Evolutionary conservation across 1,140 invertebrate species (phyloP), one percentile per base, ranked within the genome.

Genomic region (Sinonovacula constricta): DNA sequence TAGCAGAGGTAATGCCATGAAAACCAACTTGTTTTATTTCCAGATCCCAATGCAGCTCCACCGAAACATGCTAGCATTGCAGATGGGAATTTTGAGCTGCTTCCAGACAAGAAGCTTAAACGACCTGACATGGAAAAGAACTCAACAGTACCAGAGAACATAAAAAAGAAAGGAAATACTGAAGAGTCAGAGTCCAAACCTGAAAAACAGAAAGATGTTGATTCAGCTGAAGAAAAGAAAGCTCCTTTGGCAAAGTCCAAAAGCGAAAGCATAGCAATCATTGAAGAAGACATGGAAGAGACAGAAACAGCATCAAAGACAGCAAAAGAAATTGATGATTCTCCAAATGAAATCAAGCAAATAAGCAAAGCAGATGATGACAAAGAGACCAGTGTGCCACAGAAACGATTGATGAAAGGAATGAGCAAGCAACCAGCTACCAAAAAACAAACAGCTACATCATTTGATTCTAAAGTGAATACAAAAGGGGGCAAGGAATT

Each of bases 21-120:
- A 10, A 18, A 10, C 18, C 7, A 45, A 18, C 18, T 45, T 10
- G 7, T 10, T 18, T 10, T 45, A 45, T 45, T 45, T 45, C 39
- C 39, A 45, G 39, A 45, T 45, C 39, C 39, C 7, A 45, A 45
- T 18, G 18, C 31, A 26, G 39, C 15, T 24, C 4, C n/a, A 65
- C 31, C 18, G 31, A 12, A 33, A 69, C 33, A 69, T 69, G 67
- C 57, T n/a, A n/a, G n/a, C n/a, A n/a, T n/a, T n/a, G n/a, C n/a
- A n/a, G n/a, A 69, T 22, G 2, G 51, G 2, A 56, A 45, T 3
- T 69, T 33, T 57, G 67, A 69, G 34, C 67, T 69, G 1, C 49
- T 69, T 22, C 67, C 67, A 34, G 67, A 69, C 33, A 69, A 57
- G 34, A 69, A 69, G 39, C 67, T 53, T 15, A 53, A 36, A 69